Evolutionary conservation across 2,797 vertebrate species (phyloP).

Genomic region (Aplochiton taeniatus): DNA sequence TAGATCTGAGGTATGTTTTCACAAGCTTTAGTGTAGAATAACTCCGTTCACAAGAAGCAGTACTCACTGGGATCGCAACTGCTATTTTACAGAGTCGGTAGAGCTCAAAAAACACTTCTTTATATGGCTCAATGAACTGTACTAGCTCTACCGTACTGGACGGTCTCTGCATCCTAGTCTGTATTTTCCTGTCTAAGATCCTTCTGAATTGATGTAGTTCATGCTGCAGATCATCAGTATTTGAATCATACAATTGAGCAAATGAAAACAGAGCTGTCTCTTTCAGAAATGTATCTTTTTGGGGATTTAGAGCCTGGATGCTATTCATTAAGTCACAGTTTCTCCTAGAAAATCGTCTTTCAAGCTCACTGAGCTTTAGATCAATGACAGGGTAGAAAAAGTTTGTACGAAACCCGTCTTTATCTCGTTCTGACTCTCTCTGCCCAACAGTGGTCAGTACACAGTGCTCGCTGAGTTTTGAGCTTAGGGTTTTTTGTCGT

Average conservation of each 20-base stretch:
- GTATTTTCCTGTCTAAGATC: not conserved
- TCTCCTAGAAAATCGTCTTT: too few relatives aligned
- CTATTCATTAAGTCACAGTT: too few relatives aligned
- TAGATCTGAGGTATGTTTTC: too few relatives aligned
- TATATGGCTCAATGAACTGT: constrained; percentile 6
- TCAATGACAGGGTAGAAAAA: too few relatives aligned
- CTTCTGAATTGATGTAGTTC: constrained; percentile 33
- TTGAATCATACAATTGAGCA: constrained; percentile 16
- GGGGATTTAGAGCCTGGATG: not conserved
- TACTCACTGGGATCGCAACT: too few relatives aligned
- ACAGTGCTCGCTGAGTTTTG: constrained; percentile 5
- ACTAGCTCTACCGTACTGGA: constrained; percentile 9
- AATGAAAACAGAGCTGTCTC: constrained; percentile 26
- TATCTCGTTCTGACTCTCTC: constrained; percentile 10
- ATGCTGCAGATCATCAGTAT: constrained; percentile 29
- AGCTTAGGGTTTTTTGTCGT: constrained; percentile 21
- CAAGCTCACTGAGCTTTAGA: too few relatives aligned
- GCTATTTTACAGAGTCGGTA: too few relatives aligned
- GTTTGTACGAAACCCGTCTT: constrained; percentile 12
- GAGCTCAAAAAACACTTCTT: too few relatives aligned
- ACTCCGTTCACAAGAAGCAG: too few relatives aligned
- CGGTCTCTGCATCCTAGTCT: not conserved
- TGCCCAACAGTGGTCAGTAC: constrained; percentile 4
- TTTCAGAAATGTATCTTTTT: constrained; percentile 5
- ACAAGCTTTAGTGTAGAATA: too few relatives aligned